Percentiles rank a stretch among this genome's conserved stretches.
phyloP scores from a whole-genome alignment of 2,888 invertebrate species.

The Uropetala carovei region DNA sequence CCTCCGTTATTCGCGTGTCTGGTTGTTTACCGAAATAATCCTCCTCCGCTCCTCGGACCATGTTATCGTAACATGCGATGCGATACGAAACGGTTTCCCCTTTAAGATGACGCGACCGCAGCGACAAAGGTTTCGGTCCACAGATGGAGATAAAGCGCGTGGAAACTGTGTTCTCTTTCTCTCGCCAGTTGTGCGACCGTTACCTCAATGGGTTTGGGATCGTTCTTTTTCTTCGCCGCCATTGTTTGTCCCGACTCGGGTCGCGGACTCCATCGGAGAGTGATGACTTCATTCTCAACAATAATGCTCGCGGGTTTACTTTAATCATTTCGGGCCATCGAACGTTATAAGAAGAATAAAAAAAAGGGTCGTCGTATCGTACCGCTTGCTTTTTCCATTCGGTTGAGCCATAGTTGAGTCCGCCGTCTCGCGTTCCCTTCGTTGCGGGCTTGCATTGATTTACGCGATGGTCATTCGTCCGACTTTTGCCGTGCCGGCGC shows the following conservation, averaged over 20 bases:
- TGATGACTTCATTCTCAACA: background rate
- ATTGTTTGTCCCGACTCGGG: background rate
- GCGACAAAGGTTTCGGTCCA: too few relatives aligned
- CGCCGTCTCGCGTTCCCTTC: background rate
- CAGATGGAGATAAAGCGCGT: too few relatives aligned
- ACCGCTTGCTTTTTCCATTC: background rate
- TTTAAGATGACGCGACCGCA: too few relatives aligned
- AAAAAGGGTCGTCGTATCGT: background rate
- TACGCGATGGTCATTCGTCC: background rate
- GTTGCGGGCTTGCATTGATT: background rate
- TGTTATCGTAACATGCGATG: too few relatives aligned
- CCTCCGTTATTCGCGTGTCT: too few relatives aligned
- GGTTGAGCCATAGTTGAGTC: background rate
- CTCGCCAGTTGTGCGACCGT: too few relatives aligned
- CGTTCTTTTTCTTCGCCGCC: background rate
- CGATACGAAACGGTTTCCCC: too few relatives aligned
- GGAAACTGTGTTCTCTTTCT: too few relatives aligned
- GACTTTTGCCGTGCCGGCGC: background rate
- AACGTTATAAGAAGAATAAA: background rate
- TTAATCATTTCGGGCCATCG: constrained; percentile 35
- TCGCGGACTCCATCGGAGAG: background rate
- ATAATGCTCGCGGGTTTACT: background rate
- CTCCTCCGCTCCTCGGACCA: too few relatives aligned
- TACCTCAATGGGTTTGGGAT: background rate
- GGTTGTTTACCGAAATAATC: too few relatives aligned